Evolutionary conservation across 2,797 vertebrate species (phyloP), one percentile per base, ranked within the genome.

Genomic region (Rhabdophis nuchalis): DNA sequence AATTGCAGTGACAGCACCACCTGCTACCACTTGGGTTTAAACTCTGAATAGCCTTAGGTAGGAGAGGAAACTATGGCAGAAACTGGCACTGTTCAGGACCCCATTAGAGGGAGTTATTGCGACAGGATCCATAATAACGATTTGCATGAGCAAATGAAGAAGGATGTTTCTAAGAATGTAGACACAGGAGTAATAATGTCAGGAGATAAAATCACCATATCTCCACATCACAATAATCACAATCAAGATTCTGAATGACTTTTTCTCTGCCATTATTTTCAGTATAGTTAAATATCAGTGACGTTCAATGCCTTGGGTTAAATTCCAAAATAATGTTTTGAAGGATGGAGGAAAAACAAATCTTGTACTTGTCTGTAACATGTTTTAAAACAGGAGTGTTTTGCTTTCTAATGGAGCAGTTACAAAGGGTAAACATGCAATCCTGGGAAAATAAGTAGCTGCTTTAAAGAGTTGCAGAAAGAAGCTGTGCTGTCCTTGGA

Each of bases 1-100:
- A 94, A 95, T 94, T 90, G 58, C 23, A n/a, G 68, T 94, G 87
- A 58, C 93, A 95, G 85, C 89, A 86, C 88, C 95, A 91, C 94
- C 93, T 93, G 90, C 68, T 92, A 57, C 92, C 50, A 68, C 82
- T 93, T 94, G 90, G 95, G 91, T 89, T 87, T 90, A 68, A 95
- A 90, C 92, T 90, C 60, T 92, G 50, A 91, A 85, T 61, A 52
- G n/a, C 90, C 93, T 90, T 90, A 88, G 72, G 86, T 50, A 58
- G 0, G 9, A 94, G 86, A 58, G 0, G 9, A 94, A 91, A 0
- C 57, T 68, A 41, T 50, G 94, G 89, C 56, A 92, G 89, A 92
- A 58, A 88, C 91, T 93, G 60, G 89, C 68, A 86, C 82, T 94
- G 16, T 58, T 91, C 82, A 90, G 85, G 85, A 56, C 88, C 91